Evolutionary conservation across 2,888 invertebrate species (phyloP).

Genomic region (Rambutsinella grinnellia): DNA sequence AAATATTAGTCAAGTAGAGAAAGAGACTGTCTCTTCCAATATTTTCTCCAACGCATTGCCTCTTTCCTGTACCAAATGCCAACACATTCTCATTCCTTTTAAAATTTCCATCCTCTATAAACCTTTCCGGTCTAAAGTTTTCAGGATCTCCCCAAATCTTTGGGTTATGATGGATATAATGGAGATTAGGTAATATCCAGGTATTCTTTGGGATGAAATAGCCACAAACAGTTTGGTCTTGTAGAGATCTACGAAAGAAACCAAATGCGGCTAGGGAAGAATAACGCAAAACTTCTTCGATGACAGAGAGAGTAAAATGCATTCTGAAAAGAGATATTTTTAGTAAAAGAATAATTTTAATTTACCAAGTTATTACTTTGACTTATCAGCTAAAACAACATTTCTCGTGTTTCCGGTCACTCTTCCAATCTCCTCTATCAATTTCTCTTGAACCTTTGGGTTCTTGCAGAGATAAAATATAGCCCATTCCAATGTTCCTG

Average conservation of each 20-base stretch:
- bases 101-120: not conserved
- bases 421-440: slow-evolving; percentile 30
- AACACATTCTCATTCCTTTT: not conserved
- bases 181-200: not conserved
- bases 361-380: no score
- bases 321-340: slow-evolving; percentile 7
- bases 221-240: not conserved
- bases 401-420: slow-evolving; percentile 21
- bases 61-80: not conserved
- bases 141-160: not conserved
- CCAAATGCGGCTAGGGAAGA: not conserved
- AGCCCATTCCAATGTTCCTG: slow-evolving; percentile 24
- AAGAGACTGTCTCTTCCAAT: not conserved
- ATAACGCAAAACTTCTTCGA: not conserved
- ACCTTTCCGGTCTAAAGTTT: not conserved
- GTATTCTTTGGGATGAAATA: not conserved
- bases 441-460: slow-evolving; percentile 26
- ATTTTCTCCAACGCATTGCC: not conserved
- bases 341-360: no score
- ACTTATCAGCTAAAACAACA: slow-evolving; percentile 14
- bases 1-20: not conserved
- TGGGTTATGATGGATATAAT: not conserved
- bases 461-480: slow-evolving; percentile 33
- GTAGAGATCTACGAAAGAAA: not conserved
- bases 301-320: slow-evolving; percentile 15